Conservation (phyloP, 2,888 invertebrate species). For the Aelia acuminata region DNA sequence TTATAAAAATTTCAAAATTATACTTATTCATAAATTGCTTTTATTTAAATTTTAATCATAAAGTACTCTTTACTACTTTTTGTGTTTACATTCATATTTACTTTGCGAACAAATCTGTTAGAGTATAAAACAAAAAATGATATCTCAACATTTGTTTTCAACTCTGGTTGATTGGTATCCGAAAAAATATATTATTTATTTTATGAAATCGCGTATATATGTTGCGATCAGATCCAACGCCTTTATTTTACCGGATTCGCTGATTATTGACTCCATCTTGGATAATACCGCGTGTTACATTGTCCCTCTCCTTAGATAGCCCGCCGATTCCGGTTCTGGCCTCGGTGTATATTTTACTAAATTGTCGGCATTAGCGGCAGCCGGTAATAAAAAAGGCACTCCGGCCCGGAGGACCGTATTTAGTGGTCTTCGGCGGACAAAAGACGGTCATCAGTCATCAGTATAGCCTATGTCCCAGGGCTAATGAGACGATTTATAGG, state of each 20-base stretch:
- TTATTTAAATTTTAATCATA: too few relatives aligned
- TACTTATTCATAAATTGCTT: too few relatives aligned
- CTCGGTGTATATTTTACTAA: conserved; percentile 47
- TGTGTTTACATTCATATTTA: too few relatives aligned
- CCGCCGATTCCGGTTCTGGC: conserved; percentile 10
- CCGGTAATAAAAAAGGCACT: conserved; percentile 41
- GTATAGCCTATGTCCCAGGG: conserved; percentile 13
- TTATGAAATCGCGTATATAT: too few relatives aligned
- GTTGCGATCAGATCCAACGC: not conserved
- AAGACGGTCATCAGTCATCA: conserved; percentile 46
- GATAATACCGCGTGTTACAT: not conserved
- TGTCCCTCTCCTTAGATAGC: not conserved
- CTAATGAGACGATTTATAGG: conserved; percentile 47
- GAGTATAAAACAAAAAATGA: too few relatives aligned
- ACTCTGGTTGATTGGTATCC: too few relatives aligned
- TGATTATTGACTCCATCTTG: not conserved
- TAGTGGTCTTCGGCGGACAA: conserved; percentile 42
- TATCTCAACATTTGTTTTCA: too few relatives aligned
- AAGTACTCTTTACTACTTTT: too few relatives aligned
- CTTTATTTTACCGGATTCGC: not conserved
- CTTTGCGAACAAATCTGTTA: too few relatives aligned
- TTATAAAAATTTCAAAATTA: too few relatives aligned
- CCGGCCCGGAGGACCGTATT: not conserved
- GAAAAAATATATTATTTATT: too few relatives aligned
- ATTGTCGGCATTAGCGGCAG: conserved; percentile 46